Base-by-base conservation (phyloP, 2,113 vertebrate species). In the Capricornis sumatraensis region DNA sequence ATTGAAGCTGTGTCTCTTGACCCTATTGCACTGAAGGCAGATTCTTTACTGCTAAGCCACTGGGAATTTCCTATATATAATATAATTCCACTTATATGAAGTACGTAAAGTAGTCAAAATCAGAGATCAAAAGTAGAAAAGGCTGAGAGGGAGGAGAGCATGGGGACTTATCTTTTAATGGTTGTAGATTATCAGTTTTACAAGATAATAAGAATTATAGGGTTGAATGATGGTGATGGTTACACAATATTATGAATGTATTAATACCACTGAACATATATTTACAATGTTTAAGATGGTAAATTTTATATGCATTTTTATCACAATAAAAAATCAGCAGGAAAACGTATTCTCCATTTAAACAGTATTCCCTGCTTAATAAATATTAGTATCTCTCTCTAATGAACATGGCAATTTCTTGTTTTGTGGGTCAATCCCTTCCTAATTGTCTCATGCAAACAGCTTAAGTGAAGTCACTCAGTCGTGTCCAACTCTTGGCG, bases 301-400 rank as follows among this genome's bases (percentile, higher is more conserved):
- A 85, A 85, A 85, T 91, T 91, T 91, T 50, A 82, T 50, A 33
- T 88, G 79, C 36, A 83, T 83, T 94, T 88, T 89, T 50, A 94
- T 62, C 23, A 71, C 60, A 83, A 74, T 94, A 89, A 79, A 83
- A 57, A 58, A 57, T 71, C 82, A 28, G 81, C 60, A 91, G 55
- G n/a, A 85, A 86, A 95, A 67, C 50, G 47, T 50, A 90, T 57
- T 90, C 40, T 90, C 25, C 50, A 90, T 94, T 74, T 33, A 79
- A 89, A 76, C 11, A 83, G 5, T 57, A 57, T 83, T 21, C 28
- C 55, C 21, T 60, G 58, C 79, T 94, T 90, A 93, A 85, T 19
- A 47, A 93, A 89, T 14, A 47, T 19, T 90, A 79, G 45, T 43
- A 91, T 94, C 45, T 87, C 43, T 74, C 52, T 28, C 74, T 87